These are phyloP conservation scores for Drosophila limbata DNA, from an alignment of 2,888 invertebrate genomes.

Conservation along the genomic window DNA sequence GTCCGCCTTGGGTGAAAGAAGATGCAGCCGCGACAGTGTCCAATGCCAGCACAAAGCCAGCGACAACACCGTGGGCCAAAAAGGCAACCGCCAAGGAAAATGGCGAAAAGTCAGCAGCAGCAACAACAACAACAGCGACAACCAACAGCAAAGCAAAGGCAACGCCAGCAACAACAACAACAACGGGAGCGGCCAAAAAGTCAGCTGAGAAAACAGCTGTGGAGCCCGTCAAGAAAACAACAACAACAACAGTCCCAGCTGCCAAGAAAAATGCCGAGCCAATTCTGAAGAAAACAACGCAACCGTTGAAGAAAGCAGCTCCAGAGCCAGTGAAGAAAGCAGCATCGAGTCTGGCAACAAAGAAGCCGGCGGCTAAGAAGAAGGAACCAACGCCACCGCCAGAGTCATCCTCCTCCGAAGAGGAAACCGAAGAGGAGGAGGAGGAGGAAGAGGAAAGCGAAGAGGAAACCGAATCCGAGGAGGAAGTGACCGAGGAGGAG, in stretches of 20 bases:
- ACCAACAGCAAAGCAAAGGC: conserved; percentile 12
- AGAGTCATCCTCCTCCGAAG: conserved; percentile 71
- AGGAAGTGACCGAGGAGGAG: conserved; percentile 67
- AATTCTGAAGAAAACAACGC: conserved; percentile 49
- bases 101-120: conserved; percentile 44
- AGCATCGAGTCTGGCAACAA: conserved; percentile 38
- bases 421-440: conserved; percentile 63
- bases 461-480: conserved; percentile 66
- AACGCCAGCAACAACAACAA: conserved; percentile 1
- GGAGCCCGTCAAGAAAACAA: conserved; percentile 58
- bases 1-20: conserved; percentile 90
- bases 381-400: conserved; percentile 83
- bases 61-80: conserved; percentile 65
- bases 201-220: conserved; percentile 52
- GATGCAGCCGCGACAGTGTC: conserved; percentile 84
- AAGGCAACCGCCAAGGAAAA: conserved; percentile 61
- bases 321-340: conserved; percentile 55
- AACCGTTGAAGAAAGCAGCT: conserved; percentile 52
- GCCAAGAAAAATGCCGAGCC: conserved; percentile 53
- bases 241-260: conserved; percentile 37
- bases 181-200: conserved; percentile 54
- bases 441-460: conserved; percentile 67
- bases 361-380: conserved; percentile 73
- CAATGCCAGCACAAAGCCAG: conserved; percentile 62
- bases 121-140: conserved; percentile 71